Base-by-base conservation (phyloP, 2,888 invertebrate genomes). In the Orthosia incerta region DNA sequence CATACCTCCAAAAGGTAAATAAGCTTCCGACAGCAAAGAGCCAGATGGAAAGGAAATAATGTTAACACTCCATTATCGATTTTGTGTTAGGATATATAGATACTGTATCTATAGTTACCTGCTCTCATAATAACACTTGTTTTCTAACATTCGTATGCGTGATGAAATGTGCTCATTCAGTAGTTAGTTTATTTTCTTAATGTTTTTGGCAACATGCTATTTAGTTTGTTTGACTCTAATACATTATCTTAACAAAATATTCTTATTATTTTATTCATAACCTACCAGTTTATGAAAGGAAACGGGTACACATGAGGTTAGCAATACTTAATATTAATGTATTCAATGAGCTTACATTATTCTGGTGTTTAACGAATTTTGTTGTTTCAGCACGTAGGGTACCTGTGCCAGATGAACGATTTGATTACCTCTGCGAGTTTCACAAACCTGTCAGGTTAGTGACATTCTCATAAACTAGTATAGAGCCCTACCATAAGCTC, bases 321-420 rank as follows among this genome's bases (percentile, higher is more conserved):
- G 79, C 76, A 72, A 51, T n/a, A 51, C 12, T 46, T 31, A 18
- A 20, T 72, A 20, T 9, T 39, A 51, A 26, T 53, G 51, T 70
- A 39, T 56, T 20, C 13, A 39, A 39, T 71, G 13, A 45, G 50
- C 11, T 26, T 39, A 0, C 23, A 55, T 48, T 11, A 48, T 63
- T 39, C 72, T 76, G 71, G 83, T 74, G 75, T 86, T 80, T 93
- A 89, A 91, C 80, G 64, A 59, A 56, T 5, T 61, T 61, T 74
- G 55, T 86, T 83, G 89, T 92, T 95, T 89, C 92, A 95, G 95
- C 97, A 99, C 98, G 98, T 98, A 98, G 99, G 92, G 99, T 99
- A 89, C 99, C 99, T 46, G 99, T 99, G 12, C 99, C 99, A 4
- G 99, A 99, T 95, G 97, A 97, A 70, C 97, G 99, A 88, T 99